Base-by-base conservation (phyloP, 1,140 invertebrate genomes). In the Formica selysi region DNA sequence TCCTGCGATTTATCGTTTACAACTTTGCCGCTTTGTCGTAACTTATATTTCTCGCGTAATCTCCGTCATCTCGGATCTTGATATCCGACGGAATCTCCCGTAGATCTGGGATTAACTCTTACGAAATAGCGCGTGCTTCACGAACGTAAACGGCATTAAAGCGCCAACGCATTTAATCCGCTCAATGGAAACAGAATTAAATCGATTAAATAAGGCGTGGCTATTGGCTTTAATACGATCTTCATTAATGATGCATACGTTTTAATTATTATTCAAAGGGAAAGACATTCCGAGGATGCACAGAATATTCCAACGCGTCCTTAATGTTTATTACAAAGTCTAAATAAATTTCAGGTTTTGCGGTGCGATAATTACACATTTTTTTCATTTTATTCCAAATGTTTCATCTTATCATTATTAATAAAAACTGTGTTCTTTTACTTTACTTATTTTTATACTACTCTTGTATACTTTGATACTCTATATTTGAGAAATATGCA, bases 241-340 rank as follows among this genome's bases (percentile, higher is more conserved):
- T 79, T 79, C 64, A 54, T 79, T 54, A 79, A 57, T 26, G 67
- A 68, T 44, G 67, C 67, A 26, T 59, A 36, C 54, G 41, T 44
- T 81, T 81, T 81, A 59, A 73, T 81, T 73, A 59, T 59, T 61
- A 73, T 44, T 81, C 48, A 80, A 57, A 71, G 16, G 57, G 10
- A 76, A 68, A 8, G 38, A 32, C 48, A 79, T 51, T 57, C n/a
- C 41, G 2, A 22, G n/a, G 22, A 54, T 51, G 16, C 16, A 44
- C 32, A 13, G 44, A 79, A 79, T 67, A 38, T 79, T 51, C 10
- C 19, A 44, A n/a, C 36, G 73, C 36, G 19, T 48, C n/a, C 41
- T 78, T 64, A 64, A 16, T 54, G 32, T 13, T 54, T 22, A 67
- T 67, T 54, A 38, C 51, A 19, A 67, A 36, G 19, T 38, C n/a